Conservation (phyloP, 2,113 vertebrate genomes). For the Catharus fuscescens region DNA sequence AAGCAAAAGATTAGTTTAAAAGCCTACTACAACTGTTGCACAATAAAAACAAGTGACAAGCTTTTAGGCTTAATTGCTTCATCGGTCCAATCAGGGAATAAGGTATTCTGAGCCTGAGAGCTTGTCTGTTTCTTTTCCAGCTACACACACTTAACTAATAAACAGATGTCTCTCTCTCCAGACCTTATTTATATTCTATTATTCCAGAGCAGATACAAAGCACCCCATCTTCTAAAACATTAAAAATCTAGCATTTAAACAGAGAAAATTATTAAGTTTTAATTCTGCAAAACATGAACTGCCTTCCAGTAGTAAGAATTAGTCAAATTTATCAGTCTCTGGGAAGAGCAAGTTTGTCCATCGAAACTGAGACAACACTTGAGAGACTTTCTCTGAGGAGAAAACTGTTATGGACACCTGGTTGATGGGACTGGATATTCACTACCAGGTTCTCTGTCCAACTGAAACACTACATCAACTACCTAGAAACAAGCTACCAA, state of each 20-base stretch:
- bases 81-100: neutral
- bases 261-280: neutral
- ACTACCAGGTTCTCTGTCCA: neutral
- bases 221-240: neutral
- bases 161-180: neutral
- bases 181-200: neutral
- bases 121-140: conserved; percentile 16
- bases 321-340: neutral
- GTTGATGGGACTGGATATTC: neutral
- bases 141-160: neutral
- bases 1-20: conserved; percentile 36
- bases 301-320: neutral
- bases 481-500: neutral
- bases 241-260: neutral
- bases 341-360: neutral
- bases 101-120: neutral
- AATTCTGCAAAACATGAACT: neutral
- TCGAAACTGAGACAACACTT: neutral
- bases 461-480: neutral
- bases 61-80: conserved; percentile 48
- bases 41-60: conserved; percentile 12
- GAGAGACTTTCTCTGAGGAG: neutral
- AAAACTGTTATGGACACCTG: neutral
- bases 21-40: neutral
- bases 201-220: neutral